Percentiles rank a stretch among this genome's conserved stretches.
Conservation (phyloP, 2,888 invertebrate species). For the Brachyptera risi region DNA sequence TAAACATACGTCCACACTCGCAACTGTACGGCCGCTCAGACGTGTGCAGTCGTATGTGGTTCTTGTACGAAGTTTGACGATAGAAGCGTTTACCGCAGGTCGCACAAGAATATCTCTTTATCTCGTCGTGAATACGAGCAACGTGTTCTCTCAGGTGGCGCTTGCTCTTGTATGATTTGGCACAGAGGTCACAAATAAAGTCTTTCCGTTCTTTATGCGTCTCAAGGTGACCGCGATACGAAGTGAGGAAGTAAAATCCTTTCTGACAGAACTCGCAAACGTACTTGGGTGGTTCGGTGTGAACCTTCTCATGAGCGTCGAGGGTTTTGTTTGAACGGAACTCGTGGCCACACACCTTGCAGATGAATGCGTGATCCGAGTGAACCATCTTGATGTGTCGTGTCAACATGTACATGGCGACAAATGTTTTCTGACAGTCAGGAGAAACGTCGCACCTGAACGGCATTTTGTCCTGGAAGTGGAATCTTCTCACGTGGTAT, state of each 20-base stretch:
- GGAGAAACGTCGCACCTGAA: neutral
- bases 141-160: conserved; percentile 10
- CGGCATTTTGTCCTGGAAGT: neutral
- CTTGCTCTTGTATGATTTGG: neutral
- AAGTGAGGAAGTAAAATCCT: neutral
- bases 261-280: neutral
- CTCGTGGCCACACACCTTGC: neutral
- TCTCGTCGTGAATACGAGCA: neutral
- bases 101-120: neutral
- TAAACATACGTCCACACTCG: neutral
- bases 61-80: neutral
- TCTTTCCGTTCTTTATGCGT: neutral
- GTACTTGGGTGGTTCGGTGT: conserved; percentile 5
- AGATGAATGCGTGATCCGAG: neutral
- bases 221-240: neutral
- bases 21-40: neutral
- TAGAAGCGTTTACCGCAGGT: conserved; percentile 1
- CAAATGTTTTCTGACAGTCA: neutral
- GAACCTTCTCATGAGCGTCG: neutral
- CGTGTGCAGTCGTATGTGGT: conserved; percentile 9
- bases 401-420: neutral
- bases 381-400: neutral
- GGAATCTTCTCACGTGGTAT: neutral
- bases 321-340: neutral
- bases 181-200: neutral